Evolutionary conservation across 2,888 invertebrate species (phyloP), one percentile per base, ranked within the genome.

Genomic region (Rhingia rostrata): DNA sequence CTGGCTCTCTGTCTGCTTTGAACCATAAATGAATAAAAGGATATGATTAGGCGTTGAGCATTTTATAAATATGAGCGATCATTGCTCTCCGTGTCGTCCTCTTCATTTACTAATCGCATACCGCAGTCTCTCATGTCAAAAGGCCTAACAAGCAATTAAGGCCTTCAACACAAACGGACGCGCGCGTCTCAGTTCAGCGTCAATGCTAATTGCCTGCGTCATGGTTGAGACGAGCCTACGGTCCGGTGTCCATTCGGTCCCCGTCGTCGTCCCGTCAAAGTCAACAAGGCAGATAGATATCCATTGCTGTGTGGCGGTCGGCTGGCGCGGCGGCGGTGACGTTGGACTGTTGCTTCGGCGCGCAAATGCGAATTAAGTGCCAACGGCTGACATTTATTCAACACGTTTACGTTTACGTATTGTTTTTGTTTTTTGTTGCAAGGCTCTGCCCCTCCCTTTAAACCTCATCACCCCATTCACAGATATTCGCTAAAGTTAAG

Each of bases 361-460:
- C 70, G 70, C 43, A 58, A 56, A 83, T 80, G 80, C 80, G 84
- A 84, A 84, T 75, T 80, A 84, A 80, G 84, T 84, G 84, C 84
- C 84, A 84, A 80, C 74, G 84, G 84, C 84, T 84, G 84, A 84
- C 84, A 84, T 84, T 84, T 84, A 84, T 80, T 84, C 84, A 84
- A 84, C 84, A 84, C 84, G 73, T 84, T 80, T 80, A 84, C 84
- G 73, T 84, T 80, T 80, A 70, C 66, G 84, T 84, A 75, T 80
- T 84, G 75, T 84, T 80, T 79, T 69, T 47, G 1, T 22, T 69
- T 47, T n/a, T n/a, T n/a, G n/a, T n/a, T 49, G 41, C 53, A 33
- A 43, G 45, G 32, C 33, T 39, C 60, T 41, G 30, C 39, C 33
- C 37, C 14, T 12, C 35, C 39, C 41, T 4, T n/a, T 32, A 2